Evolutionary conservation across 2,113 vertebrate species (phyloP).

Genomic region (Tupaia tana): DNA sequence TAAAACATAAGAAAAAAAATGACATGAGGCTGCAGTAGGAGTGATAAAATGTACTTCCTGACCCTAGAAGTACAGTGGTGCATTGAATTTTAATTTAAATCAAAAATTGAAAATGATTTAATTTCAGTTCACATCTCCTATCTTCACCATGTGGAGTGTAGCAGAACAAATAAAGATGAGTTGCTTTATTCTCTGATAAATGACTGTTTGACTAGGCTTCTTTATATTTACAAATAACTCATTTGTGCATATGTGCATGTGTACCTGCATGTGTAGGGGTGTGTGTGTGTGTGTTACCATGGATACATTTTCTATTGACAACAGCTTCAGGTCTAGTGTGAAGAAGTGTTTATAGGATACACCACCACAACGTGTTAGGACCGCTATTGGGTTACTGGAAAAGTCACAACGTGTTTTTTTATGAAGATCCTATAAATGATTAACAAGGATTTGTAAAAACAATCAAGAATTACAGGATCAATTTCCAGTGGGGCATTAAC

Average conservation of each 20-base stretch:
- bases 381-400: background rate
- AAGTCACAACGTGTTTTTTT: no score
- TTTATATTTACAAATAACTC: background rate
- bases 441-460: background rate
- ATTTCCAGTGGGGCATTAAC: background rate
- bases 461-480: background rate
- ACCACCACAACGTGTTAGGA: background rate
- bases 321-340: background rate
- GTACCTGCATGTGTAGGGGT: background rate
- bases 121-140: background rate
- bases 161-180: background rate
- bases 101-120: slow-evolving; percentile 24
- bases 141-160: background rate
- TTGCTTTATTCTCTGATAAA: slow-evolving; percentile 17
- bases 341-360: background rate
- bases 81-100: slow-evolving; percentile 42
- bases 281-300: background rate
- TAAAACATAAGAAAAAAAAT: background rate
- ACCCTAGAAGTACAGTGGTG: rapidly evolving
- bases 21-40: background rate
- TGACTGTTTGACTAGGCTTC: background rate
- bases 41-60: background rate
- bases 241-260: background rate
- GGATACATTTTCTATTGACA: slow-evolving; percentile 17
- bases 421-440: background rate